Base-by-base conservation (phyloP, 1,140 invertebrate genomes). In the Bombus affinis region DNA sequence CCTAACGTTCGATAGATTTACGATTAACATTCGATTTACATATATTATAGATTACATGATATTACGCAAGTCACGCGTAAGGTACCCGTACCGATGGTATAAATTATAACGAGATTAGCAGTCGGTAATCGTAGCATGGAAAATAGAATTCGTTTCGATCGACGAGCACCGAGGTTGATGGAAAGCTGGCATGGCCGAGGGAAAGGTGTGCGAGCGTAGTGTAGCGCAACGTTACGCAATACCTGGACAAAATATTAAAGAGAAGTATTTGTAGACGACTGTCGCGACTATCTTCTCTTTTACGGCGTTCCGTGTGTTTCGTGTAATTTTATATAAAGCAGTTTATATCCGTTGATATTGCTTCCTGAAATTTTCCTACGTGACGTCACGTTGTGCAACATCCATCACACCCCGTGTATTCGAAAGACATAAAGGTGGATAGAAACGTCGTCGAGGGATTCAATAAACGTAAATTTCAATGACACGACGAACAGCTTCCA, bases 151-250 rank as follows among this genome's bases (percentile, higher is more conserved):
- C 13, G 39, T 28, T 22, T 73, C 32, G 53, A 18, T 75, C 39
- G 42, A 80, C 35, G 76, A 81, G 42, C 15, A 44, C 39, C 28
- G 13, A 13, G 62, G 71, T 47, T 42, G 59, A 59, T 59, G 59
- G 57, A 35, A 35, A 32, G 39, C 15, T 37, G 57, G 28, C 77
- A 68, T 18, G 25, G 71, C 32, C 28, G 28, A 35, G 32, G 32
- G 53, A 76, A 59, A 70, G 62, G 22, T 28, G 18, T 12, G 44
- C 39, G 32, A 53, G 18, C 18, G 59, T 66, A 66, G n/a, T 44
- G 77, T 65, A 37, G n/a, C 71, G 72, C 39, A 86, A 89, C 66
- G 62, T 90, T 90, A 73, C 62, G 81, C 74, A 89, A 89, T 66
- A 74, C n/a, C 10, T 53, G 15, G 44, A 59, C n/a, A 32, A 79